phyloP scores from a whole-genome alignment of 2,797 vertebrate species.

The Argentina silus region DNA sequence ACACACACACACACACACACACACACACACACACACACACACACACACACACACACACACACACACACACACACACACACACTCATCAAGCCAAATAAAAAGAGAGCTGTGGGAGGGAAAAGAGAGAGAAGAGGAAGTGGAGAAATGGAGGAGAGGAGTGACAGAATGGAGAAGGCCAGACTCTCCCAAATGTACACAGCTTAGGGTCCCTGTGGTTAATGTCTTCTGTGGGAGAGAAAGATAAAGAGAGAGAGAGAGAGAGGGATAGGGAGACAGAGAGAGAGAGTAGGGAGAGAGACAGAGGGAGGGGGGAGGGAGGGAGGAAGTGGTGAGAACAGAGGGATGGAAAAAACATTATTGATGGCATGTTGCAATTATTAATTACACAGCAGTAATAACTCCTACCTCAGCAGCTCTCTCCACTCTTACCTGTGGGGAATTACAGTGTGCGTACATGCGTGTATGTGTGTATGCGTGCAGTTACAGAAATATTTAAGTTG shows the following conservation, averaged over 20 bases:
- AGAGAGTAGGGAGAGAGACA: neutral
- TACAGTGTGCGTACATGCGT: neutral
- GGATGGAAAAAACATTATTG: neutral
- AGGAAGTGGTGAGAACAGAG: neutral
- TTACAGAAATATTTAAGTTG: neutral
- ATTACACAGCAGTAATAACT: conserved; percentile 7
- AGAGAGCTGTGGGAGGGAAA: conserved; percentile 10
- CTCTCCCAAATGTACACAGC: conserved; percentile 37
- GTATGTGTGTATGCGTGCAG: conserved; percentile 6
- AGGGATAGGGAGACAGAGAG: neutral
- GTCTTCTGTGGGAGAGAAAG: conserved; percentile 41
- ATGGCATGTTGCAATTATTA: neutral
- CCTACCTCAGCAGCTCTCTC: neutral
- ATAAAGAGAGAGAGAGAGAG: neutral
- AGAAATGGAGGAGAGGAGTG: conserved; percentile 30
- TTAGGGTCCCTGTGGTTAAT: conserved; percentile 57
- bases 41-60: conserved; percentile 4
- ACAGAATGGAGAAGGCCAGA: conserved; percentile 44
- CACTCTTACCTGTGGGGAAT: neutral
- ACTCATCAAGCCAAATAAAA: neutral
- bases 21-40: neutral
- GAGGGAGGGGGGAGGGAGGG: neutral
- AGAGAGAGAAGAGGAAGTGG: conserved; percentile 28
- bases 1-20: neutral
- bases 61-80: conserved; percentile 4